These are phyloP conservation scores for Pogonomyrmex barbatus DNA, from an alignment of 1,140 invertebrate species.

Conservation along the genomic window DNA sequence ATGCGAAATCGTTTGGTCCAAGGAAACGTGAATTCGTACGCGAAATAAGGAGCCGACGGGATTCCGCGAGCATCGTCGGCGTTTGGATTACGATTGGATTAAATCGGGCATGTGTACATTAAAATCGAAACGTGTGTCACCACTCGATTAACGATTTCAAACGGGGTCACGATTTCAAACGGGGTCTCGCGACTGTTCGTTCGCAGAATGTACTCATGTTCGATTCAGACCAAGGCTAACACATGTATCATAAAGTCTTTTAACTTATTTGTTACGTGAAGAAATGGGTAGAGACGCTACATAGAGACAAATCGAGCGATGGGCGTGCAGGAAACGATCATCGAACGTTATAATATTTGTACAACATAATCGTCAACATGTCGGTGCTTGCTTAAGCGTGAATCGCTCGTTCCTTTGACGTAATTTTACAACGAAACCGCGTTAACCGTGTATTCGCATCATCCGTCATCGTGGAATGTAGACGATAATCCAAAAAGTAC, in stretches of 20 bases:
- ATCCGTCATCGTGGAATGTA: slow-evolving; percentile 44
- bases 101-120: slow-evolving; percentile 68
- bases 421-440: slow-evolving; percentile 62
- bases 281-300: slow-evolving; percentile 70
- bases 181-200: background rate
- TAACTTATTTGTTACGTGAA: slow-evolving; percentile 83
- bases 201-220: slow-evolving; percentile 62
- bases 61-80: slow-evolving; percentile 57
- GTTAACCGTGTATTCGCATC: slow-evolving; percentile 20
- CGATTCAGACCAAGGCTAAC: slow-evolving; percentile 74
- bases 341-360: slow-evolving; percentile 26
- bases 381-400: slow-evolving; percentile 22
- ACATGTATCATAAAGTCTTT: slow-evolving; percentile 84
- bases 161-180: background rate
- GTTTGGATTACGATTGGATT: slow-evolving; percentile 54
- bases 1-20: slow-evolving; percentile 61
- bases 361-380: background rate
- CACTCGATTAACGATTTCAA: background rate
- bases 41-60: slow-evolving; percentile 62
- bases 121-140: background rate
- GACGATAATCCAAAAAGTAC: slow-evolving; percentile 67
- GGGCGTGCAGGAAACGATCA: slow-evolving; percentile 40
- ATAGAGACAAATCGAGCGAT: slow-evolving; percentile 36
- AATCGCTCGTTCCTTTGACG: slow-evolving; percentile 46
- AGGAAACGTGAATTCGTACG: slow-evolving; percentile 65